A percentile compares a stretch with the other conserved stretches of the same genome.
phyloP scores from a whole-genome alignment of 2,113 vertebrate species.

The Tupaia tana region DNA sequence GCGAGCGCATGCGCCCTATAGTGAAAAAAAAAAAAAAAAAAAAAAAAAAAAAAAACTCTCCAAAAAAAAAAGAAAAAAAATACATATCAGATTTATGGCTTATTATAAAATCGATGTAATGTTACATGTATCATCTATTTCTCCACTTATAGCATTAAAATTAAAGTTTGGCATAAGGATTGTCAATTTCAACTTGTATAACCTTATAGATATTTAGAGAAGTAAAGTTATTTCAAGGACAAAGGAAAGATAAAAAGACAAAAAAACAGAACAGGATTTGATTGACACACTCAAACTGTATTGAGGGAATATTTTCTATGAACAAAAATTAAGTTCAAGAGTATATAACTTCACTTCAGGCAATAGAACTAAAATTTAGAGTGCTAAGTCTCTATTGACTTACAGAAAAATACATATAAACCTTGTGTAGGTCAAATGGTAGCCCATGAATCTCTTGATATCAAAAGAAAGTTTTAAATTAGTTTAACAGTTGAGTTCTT shows the following conservation, averaged over 20 bases:
- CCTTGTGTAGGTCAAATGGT: not conserved
- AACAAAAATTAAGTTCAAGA: not conserved
- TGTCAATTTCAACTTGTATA: not conserved
- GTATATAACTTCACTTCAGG: not conserved
- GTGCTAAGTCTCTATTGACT: not conserved
- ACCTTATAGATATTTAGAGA: not conserved
- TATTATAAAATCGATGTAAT: not conserved
- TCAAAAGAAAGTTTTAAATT: not conserved
- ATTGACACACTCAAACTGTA: not conserved
- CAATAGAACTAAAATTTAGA: conserved; percentile 7
- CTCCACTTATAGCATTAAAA: not conserved
- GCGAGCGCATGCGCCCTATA: no score
- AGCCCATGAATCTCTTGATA: not conserved
- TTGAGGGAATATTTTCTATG: conserved; percentile 18
- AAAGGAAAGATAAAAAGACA: not conserved
- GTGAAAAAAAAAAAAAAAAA: no score
- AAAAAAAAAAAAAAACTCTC: no score
- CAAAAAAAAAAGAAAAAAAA: no score
- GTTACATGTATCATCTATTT: not conserved
- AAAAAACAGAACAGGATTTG: not conserved
- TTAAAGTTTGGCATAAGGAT: not conserved
- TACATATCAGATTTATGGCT: not conserved
- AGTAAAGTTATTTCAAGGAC: not conserved
- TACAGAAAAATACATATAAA: not conserved
- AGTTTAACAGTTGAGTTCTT: not conserved